phyloP scores from a whole-genome alignment of 2,113 vertebrate species.

The Euleptes europaea region DNA sequence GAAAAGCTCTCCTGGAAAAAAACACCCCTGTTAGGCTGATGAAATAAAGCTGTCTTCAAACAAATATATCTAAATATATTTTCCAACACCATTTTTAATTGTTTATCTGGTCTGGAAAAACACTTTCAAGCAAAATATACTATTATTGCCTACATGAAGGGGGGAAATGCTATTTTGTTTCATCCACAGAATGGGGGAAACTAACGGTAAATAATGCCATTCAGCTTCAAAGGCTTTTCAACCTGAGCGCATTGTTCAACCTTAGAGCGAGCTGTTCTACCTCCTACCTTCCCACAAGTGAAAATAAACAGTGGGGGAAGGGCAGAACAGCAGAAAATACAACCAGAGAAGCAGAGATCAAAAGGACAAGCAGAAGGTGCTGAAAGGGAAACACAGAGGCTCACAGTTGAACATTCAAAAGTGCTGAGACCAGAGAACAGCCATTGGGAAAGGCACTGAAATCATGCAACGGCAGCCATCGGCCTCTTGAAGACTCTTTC shows the following conservation, averaged over 20 bases:
- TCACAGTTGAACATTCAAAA: constrained; percentile 55
- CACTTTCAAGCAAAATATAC: neutral
- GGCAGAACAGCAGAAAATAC: constrained; percentile 42
- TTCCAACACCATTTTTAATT: neutral
- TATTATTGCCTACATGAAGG: neutral
- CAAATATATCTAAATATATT: neutral
- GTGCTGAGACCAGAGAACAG: constrained; percentile 42
- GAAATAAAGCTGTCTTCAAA: neutral
- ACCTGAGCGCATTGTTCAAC: constrained; percentile 43
- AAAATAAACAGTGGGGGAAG: constrained; percentile 47
- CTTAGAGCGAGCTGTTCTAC: constrained; percentile 52
- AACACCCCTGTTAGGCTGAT: neutral
- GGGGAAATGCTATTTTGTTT: constrained; percentile 47
- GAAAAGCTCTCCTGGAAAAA: neutral
- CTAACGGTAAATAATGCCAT: constrained; percentile 51
- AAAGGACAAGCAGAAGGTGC: constrained; percentile 70
- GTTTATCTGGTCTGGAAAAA: neutral
- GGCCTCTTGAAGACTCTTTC: constrained; percentile 32
- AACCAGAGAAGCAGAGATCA: constrained; percentile 65
- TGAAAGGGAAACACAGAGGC: constrained; percentile 61
- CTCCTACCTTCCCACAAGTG: constrained; percentile 63
- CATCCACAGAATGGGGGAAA: constrained; percentile 39
- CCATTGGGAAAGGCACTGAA: constrained; percentile 27
- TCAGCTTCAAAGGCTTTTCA: constrained; percentile 60
- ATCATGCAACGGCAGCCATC: constrained; percentile 27